Base-by-base conservation (phyloP, 2,113 vertebrate species). In the Phainopepla nitens region DNA sequence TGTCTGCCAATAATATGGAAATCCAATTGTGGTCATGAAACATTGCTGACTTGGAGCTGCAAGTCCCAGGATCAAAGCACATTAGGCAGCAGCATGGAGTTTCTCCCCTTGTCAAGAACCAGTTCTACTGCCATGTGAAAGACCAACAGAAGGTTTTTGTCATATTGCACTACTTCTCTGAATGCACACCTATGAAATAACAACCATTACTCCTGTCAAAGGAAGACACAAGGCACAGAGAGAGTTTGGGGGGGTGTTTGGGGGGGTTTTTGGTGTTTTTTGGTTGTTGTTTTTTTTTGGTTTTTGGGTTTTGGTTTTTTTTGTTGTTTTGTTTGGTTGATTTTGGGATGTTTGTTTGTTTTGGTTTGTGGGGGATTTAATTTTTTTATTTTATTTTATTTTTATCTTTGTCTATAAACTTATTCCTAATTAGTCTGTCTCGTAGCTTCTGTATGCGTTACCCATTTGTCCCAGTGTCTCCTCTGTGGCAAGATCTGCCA, bases 1-100 rank as follows among this genome's bases (percentile, higher is more conserved):
- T 81, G 45, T 75, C 68, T 95, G 90, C 42, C 85, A 90, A 14
- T 35, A 81, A 62, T 24, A 44, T 51, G 70, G 62, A 94, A 96
- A 96, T 77, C 47, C 71, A 90, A 1, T 31, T 75, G 76, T 70
- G 65, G 82, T 88, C 25, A 35, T 56, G 58, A 93, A 95, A 62
- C 41, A 53, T 41, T 6, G 17, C 68, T 77, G 73, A 51, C 82
- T 61, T 33, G n/a, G 65, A 82, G 76, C 78, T 47, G 73, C 35
- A 57, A 72, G 73, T 76, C 49, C 66, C 68, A 69, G 56, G 49
- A 85, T 44, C 80, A 91, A 82, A 44, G 39, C 35, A 64, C 9
- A 2, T n/a, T 79, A 71, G 72, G 51, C 54, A 77, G 53, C 42
- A 85, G 45, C 4, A 5, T 73, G 54, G 28, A 80, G 57, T 50